These are phyloP conservation scores for Ophioninae sp. DNA, from an alignment of 2,888 invertebrate species.

Conservation along the genomic window DNA sequence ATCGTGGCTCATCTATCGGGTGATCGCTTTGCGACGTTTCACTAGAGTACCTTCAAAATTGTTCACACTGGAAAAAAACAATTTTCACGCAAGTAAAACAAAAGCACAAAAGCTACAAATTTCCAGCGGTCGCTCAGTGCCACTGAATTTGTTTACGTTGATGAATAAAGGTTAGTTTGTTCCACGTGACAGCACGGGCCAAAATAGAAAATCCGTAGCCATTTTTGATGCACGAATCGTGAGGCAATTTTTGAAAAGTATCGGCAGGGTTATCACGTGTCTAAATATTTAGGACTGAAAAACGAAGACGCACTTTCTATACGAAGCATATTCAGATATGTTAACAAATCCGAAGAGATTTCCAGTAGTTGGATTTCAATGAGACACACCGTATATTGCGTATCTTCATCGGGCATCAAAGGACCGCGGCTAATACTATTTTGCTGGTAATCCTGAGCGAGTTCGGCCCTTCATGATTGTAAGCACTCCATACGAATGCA, in stretches of 20 bases:
- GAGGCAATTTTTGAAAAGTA: too few species aligned
- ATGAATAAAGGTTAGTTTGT: too few species aligned
- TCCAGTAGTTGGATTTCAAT: background rate
- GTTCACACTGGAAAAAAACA: background rate
- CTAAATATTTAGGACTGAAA: too few species aligned
- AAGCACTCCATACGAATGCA: background rate
- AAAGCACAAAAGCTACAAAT: too few species aligned
- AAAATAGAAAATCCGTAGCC: too few species aligned
- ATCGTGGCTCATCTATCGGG: conserved; percentile 25
- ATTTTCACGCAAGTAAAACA: background rate
- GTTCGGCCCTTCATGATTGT: conserved; percentile 5
- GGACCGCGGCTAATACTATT: conserved; percentile 50
- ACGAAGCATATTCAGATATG: background rate
- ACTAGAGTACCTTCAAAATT: background rate
- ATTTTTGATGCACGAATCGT: too few species aligned
- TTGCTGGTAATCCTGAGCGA: conserved; percentile 31
- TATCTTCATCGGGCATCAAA: conserved; percentile 39
- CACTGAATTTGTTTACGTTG: too few species aligned
- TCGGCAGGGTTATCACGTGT: too few species aligned
- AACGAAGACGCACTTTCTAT: background rate
- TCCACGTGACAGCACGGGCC: too few species aligned
- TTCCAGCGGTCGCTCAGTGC: too few species aligned
- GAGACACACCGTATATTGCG: background rate
- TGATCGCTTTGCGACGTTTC: background rate
- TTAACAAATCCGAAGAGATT: background rate